Base-by-base conservation (phyloP, 2,888 invertebrate species). In the Lithophane leautieri region DNA sequence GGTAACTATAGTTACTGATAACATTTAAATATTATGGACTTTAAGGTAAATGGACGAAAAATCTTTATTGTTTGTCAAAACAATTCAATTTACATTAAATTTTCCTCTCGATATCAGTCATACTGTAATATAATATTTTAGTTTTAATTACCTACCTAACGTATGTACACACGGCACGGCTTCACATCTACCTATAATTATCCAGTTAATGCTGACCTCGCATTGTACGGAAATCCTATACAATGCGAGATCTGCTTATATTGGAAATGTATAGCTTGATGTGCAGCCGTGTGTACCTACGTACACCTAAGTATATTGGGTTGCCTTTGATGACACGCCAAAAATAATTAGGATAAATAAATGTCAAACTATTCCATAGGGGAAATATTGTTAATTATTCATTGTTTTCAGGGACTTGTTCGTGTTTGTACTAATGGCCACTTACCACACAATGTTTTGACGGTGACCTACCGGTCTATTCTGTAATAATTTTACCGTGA, bases 341-440 rank as follows among this genome's bases (percentile, higher is more conserved):
- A 78, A 75, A 65, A 75, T 70, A 82, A 82, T 79, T 73, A 70
- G 72, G 50, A 72, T 75, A 61, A 63, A 72, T 75, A 61, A 63
- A 79, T 73, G 67, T 56, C 72, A 70, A 73, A 75, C 50, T 28
- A 75, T 76, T 65, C 76, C 70, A 52, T 52, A 2, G 50, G 73
- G 82, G 82, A 68, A 72, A 67, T 70, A 72, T 75, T 63, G 34
- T 44, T 63, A 70, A 73, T 79, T 83, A 79, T 54, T 82, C 25
- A 74, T 78, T 54, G 66, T 79, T 71, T 70, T 62, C 61, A 83
- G 47, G 79, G 71, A 60, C 71, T 25, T 4, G 8, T 52, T 50
- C 9, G 25, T 12, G 9, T 69, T 74, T 16, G n/a, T 60, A 40
- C 19, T 62, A 78, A 73, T 69, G 61, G 65, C 14, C 11, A 54